These are phyloP conservation scores for Manduca sexta DNA, from an alignment of 1,140 invertebrate species.

Conservation along the genomic window DNA sequence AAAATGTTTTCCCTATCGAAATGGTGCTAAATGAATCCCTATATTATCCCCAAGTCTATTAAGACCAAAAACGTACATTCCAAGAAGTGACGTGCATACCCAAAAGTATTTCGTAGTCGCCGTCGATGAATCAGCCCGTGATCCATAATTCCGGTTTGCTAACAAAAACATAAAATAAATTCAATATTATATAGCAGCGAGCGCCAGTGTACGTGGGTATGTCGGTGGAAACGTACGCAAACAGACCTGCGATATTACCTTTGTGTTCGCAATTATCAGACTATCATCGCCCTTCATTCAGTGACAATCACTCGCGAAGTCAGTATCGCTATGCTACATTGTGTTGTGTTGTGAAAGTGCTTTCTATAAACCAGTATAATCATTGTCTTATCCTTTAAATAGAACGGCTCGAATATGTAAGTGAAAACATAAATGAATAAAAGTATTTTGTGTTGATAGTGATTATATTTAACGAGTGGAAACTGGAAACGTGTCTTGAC, in stretches of 20 bases:
- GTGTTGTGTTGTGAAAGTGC: conserved; percentile 43
- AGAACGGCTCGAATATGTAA: background rate
- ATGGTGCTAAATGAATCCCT: no score
- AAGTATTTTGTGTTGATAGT: background rate
- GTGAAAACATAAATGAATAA: background rate
- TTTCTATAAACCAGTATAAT: conserved; percentile 31
- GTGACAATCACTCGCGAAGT: conserved; percentile 12
- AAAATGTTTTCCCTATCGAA: no score
- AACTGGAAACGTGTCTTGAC: conserved; percentile 7
- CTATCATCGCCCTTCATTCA: conserved; percentile 19
- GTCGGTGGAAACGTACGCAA: conserved; percentile 6
- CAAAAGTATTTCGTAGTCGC: no score
- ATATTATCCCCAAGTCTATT: no score
- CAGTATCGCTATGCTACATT: conserved; percentile 21
- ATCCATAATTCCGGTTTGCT: conserved; percentile 4
- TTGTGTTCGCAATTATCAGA: conserved; percentile 19
- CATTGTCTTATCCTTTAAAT: conserved; percentile 7
- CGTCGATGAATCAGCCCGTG: background rate
- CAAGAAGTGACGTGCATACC: no score
- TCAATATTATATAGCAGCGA: background rate
- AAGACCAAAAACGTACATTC: no score
- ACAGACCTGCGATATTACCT: conserved; percentile 18
- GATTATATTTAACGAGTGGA: background rate
- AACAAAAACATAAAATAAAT: background rate
- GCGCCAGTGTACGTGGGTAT: background rate